Evolutionary conservation across 2,113 vertebrate species (phyloP), one percentile per base, ranked within the genome.

Genomic region (Paradisaea rubra): DNA sequence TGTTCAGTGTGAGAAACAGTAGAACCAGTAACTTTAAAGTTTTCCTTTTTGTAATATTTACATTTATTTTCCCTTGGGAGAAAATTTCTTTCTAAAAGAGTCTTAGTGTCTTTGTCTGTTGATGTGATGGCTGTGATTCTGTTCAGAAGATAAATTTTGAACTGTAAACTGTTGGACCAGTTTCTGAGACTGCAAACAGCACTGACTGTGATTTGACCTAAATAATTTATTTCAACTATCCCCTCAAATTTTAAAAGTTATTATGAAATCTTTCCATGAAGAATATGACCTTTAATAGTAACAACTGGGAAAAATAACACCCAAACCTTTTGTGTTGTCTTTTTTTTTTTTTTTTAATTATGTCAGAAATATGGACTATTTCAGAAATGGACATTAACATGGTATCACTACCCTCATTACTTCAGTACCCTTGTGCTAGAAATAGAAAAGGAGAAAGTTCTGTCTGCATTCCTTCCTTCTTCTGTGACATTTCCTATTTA

Each of bases 271-370:
- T 56, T 78, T 25, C 24, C 17, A n/a, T 20, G 10, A 71, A 61
- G 16, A 39, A 5, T 35, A 37, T 19, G 28, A 53, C 10, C 27
- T 73, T 65, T 61, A 61, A 37, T 20, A 73, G 25, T 28, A 89
- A 39, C 5, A 28, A 28, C 1, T 13, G 9, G 35, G 19, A 42
- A 86, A 83, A 86, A 64, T 31, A 69, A 23, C n/a, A 80, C 3
- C 4, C 10, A 70, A 91, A 4, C 0, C 1, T 20, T 1, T 37
- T 37, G 37, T 30, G 17, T 31, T 35, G 3, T 3, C 11, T 6
- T 33, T 15, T 37, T 25, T 85, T 72, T 71, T 42, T 30, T 85
- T 72, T 65, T n/a, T 24, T 3, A 5, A 56, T 37, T 86, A 7
- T n/a, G 28, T 41, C 21, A 56, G 16, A 81, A 64, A 47, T 81